Evolutionary conservation across 2,888 invertebrate genomes (phyloP), one percentile per base, ranked within the genome.

Genomic region (Cephus sareptanus): DNA sequence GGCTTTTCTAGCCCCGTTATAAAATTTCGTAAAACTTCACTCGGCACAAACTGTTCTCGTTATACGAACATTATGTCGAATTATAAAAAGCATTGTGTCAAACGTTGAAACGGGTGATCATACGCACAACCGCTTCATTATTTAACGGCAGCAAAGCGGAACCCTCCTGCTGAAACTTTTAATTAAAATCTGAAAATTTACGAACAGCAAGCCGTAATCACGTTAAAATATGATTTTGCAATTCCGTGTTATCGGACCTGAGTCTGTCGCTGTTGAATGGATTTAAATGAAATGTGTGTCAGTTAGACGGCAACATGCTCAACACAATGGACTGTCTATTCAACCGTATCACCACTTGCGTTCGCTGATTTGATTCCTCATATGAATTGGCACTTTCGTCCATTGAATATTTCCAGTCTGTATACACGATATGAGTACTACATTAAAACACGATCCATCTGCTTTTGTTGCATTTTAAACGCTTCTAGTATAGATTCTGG

Each of bases 131-230:
- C 30, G 78, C 77, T 83, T 84, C 81, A 79, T 83, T 82, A 85
- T 84, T 83, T 83, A 81, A 79, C 82, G 76, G 77, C 82, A 80
- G 85, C 83, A 85, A 84, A 83, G 79, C 79, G 77, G 23, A 23
- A 31, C 74, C 74, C 34, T n/a, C 74, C 34, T 34, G 35, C 30
- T 82, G 81, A 85, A 87, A 87, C 82, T 86, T 86, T 86, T 87
- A 86, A 86, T 86, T 86, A 87, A 87, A 86, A 82, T 82, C 83
- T 81, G 85, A 79, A 86, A 86, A 87, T 86, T 87, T 87, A 86
- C 85, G 83, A 84, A 81, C 83, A 79, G 79, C 81, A 81, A 80
- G 81, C 83, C 84, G 83, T 83, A 82, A 83, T 83, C 83, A 80
- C 82, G 84, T 85, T 86, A 83, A 84, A 84, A 86, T 87, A 87